phyloP scores from a whole-genome alignment of 2,888 invertebrate species.

The Torymus texanus region DNA sequence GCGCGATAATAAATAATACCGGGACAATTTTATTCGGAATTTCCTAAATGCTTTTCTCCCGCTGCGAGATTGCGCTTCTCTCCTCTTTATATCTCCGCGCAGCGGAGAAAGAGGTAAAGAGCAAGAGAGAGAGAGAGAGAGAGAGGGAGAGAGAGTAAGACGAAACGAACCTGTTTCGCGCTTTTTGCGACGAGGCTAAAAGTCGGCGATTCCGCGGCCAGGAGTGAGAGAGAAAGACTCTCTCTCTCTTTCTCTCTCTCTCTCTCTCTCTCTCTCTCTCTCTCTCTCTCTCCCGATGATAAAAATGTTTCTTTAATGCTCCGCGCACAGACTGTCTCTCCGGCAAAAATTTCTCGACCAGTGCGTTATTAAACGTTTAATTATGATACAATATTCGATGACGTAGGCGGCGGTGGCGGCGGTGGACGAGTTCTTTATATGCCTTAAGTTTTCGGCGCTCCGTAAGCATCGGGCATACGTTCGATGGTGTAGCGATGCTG shows the following conservation, averaged over 20 bases:
- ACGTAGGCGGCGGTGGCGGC: neutral
- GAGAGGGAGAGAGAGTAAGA: constrained; percentile 1
- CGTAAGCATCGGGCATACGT: constrained; percentile 99
- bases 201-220: constrained; percentile 8
- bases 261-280: neutral
- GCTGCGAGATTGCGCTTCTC: constrained; percentile 39
- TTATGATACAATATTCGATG: constrained; percentile 27
- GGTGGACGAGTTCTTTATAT: constrained; percentile 1
- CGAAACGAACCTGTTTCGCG: constrained; percentile 38
- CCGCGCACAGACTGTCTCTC: neutral
- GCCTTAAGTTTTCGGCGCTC: constrained; percentile 84
- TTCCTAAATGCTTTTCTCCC: constrained; percentile 55
- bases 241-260: neutral
- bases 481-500: constrained; percentile 96
- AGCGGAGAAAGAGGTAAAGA: neutral
- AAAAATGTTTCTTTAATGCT: constrained; percentile 47
- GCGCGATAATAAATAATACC: constrained; percentile 54
- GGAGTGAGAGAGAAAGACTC: no score
- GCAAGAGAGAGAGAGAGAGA: constrained; percentile 2
- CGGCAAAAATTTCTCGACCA: neutral
- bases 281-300: constrained; percentile 23
- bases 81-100: constrained; percentile 31
- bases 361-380: constrained; percentile 26
- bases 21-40: constrained; percentile 55
- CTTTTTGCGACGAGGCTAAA: constrained; percentile 2